Evolutionary conservation across 2,888 invertebrate species (phyloP).

Genomic region (Malthinus flaveolus): DNA sequence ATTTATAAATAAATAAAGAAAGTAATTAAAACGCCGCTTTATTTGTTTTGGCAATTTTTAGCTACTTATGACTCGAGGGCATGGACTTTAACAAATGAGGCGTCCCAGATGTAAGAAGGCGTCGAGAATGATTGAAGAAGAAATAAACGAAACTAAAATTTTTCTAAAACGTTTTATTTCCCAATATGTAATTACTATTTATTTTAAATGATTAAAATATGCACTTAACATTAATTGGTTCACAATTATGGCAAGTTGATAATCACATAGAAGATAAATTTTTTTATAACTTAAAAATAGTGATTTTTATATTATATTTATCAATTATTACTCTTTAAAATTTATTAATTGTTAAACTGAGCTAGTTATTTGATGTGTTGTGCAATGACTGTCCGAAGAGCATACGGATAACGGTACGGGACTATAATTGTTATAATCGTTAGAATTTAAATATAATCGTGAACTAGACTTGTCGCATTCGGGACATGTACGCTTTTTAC

Average conservation of each 20-base stretch:
- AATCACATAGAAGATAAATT: conserved; percentile 9
- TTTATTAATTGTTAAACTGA: conserved; percentile 51
- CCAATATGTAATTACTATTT: background rate
- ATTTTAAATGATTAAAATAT: conserved; percentile 15
- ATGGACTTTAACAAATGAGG: too few relatives aligned
- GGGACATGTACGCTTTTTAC: conserved; percentile 68
- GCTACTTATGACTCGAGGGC: too few relatives aligned
- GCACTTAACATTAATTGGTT: conserved; percentile 24
- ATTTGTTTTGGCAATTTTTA: too few relatives aligned
- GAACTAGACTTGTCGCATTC: conserved; percentile 73
- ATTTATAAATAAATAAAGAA: background rate
- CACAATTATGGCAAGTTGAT: conserved; percentile 23
- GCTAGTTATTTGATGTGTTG: conserved; percentile 60
- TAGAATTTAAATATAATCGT: conserved; percentile 61
- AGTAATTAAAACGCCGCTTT: background rate
- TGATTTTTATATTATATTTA: background rate
- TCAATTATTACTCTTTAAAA: background rate
- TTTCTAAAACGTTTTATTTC: conserved; percentile 15
- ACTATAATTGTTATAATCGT: conserved; percentile 52
- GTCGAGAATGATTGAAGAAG: background rate
- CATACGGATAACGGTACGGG: conserved; percentile 56
- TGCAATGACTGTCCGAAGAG: conserved; percentile 53
- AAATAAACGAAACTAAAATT: background rate
- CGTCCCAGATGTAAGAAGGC: too few relatives aligned
- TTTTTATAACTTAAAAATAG: background rate